Conservation (phyloP, 2,888 invertebrate genomes). For the Melanargia galathea region DNA sequence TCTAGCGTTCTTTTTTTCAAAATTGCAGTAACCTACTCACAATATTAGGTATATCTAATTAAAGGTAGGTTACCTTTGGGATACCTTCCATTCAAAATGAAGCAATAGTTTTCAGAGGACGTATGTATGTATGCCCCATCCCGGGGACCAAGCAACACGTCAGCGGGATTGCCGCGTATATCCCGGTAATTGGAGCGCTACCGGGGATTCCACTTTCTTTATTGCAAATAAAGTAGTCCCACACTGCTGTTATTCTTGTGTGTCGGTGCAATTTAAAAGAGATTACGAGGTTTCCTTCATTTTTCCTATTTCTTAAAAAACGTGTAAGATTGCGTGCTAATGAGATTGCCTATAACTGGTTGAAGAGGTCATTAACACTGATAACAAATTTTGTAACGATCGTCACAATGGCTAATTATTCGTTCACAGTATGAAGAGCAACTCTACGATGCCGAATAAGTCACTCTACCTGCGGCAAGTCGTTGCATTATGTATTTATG, state of each 20-base stretch:
- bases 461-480: too few species aligned
- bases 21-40: too few species aligned
- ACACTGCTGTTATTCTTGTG: conserved; percentile 70
- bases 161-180: conserved; percentile 79
- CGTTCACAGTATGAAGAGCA: too few species aligned
- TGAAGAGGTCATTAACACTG: too few species aligned
- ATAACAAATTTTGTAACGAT: too few species aligned
- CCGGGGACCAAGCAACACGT: conserved; percentile 71
- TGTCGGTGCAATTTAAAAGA: conserved; percentile 46
- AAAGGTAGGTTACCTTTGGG: not conserved
- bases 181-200: conserved; percentile 81
- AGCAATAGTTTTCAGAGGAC: conserved; percentile 58
- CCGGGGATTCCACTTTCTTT: conserved; percentile 81
- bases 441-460: too few species aligned
- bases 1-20: too few species aligned
- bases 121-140: conserved; percentile 74
- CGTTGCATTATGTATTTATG: too few species aligned
- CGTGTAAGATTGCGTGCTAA: too few species aligned
- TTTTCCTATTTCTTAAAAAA: conserved; percentile 1
- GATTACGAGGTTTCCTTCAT: conserved; percentile 27
- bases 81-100: conserved; percentile 46
- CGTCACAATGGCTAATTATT: too few species aligned
- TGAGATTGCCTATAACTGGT: too few species aligned
- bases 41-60: too few species aligned
- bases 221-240: conserved; percentile 80